A percentile compares a stretch with the other conserved stretches of the same genome.
Evolutionary conservation across 2,888 invertebrate species (phyloP).

Genomic region (Taenaris catops): DNA sequence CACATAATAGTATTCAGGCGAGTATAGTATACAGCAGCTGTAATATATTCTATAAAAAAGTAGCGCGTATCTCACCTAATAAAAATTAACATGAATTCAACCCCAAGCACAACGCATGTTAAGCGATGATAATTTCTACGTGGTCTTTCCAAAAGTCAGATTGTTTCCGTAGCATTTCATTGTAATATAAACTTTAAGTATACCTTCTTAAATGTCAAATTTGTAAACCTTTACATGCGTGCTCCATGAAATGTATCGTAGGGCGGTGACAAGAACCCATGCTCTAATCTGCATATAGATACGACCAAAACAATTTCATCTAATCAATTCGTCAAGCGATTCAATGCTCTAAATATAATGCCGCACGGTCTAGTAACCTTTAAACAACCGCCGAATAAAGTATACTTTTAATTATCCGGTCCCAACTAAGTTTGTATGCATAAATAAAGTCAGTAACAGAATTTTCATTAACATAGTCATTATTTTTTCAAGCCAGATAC

Average conservation of each 20-base stretch:
- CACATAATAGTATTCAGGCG: too few species aligned
- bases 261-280: slow-evolving; percentile 60
- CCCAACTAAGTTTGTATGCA: slow-evolving; percentile 31
- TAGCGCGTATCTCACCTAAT: slow-evolving; percentile 8
- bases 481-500: slow-evolving; percentile 25
- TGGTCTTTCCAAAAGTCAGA: slow-evolving; percentile 17
- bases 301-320: slow-evolving; percentile 27
- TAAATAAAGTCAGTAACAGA: slow-evolving; percentile 32
- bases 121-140: slow-evolving; percentile 64
- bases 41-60: slow-evolving; percentile 3
- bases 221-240: slow-evolving; percentile 22
- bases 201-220: slow-evolving; percentile 8
- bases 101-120: slow-evolving; percentile 30
- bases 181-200: slow-evolving; percentile 15
- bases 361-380: slow-evolving; percentile 28
- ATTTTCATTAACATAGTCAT: slow-evolving; percentile 28
- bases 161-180: background rate
- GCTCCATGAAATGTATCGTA: slow-evolving; percentile 49
- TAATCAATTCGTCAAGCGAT: slow-evolving; percentile 25
- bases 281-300: slow-evolving; percentile 68
- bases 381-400: slow-evolving; percentile 28
- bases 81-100: slow-evolving; percentile 21
- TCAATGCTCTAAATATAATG: slow-evolving; percentile 24
- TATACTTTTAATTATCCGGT: slow-evolving; percentile 26
- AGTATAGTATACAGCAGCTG: too few species aligned